Evolutionary conservation across 2,888 invertebrate genomes (phyloP), one percentile per base, ranked within the genome.

Genomic region (Eledona agricola): DNA sequence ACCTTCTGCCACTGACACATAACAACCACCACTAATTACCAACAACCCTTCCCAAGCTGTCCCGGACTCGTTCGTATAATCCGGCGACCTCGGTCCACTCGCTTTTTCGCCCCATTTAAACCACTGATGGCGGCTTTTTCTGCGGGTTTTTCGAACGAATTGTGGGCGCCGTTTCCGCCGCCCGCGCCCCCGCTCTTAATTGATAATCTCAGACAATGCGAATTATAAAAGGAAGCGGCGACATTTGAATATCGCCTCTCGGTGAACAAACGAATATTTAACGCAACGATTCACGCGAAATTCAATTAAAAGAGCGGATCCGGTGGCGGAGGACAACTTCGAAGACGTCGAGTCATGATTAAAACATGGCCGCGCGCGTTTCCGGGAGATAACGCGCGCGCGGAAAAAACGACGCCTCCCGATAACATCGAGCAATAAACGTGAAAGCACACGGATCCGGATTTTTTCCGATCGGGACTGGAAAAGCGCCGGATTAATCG

Each of bases 291-390:
- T 66, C 63, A 49, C 58, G 52, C 55, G 57, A 65, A 65, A 67
- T 69, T 67, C 67, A 67, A 67, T 69, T 67, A 69, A 63, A 66
- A 63, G 58, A 46, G 58, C 51, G 51, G 57, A 61, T 58, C 55
- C 59, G 43, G 55, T 53, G 58, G 68, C 59, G 43, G 55, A 55
- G 58, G 68, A 65, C 68, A 70, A 69, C 68, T 71, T 71, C 67
- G 68, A 65, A 66, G 68, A 70, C n/a, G n/a, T n/a, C n/a, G n/a
- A 66, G 67, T 71, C 72, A 70, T 70, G 69, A 71, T 69, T 72
- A 68, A 72, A 72, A 71, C 70, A 71, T 67, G 66, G 45, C 37
- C 25, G 43, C 28, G 38, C 12, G n/a, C n/a, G n/a, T n/a, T n/a
- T n/a, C n/a, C n/a, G n/a, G n/a, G n/a, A n/a, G n/a, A n/a, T n/a